phyloP scores from a whole-genome alignment of 1,140 invertebrate genomes.

The Popillia japonica region DNA sequence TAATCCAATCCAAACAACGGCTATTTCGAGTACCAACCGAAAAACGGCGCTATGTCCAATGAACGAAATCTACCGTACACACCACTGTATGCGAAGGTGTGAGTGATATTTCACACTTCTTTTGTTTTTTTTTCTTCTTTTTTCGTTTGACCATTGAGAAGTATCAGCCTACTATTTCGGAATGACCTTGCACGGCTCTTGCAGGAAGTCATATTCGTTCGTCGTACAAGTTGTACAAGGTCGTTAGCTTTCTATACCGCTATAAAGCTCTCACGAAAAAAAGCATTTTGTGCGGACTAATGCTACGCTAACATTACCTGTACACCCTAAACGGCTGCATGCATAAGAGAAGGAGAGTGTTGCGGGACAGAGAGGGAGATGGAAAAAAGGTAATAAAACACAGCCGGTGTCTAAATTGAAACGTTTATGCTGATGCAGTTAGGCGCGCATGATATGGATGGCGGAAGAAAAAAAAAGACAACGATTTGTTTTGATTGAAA shows the following conservation, averaged over 20 bases:
- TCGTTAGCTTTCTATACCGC: constrained; percentile 31
- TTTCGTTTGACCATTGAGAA: constrained; percentile 12
- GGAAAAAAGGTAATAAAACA: not conserved
- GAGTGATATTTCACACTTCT: constrained; percentile 18
- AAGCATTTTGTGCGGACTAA: not conserved
- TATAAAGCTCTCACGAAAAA: constrained; percentile 24
- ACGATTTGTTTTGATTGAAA: constrained; percentile 23
- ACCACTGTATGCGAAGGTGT: too few relatives aligned
- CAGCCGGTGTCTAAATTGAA: not conserved
- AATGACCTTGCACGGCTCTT: constrained; percentile 19
- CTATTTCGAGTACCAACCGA: not conserved
- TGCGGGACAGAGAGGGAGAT: not conserved
- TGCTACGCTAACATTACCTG: not conserved
- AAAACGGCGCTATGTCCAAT: not conserved
- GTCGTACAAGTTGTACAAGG: constrained; percentile 22
- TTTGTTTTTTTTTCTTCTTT: too few relatives aligned
- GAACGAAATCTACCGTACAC: not conserved
- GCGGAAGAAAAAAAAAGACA: too few relatives aligned
- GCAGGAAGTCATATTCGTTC: constrained; percentile 27
- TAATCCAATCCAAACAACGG: not conserved
- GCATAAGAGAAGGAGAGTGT: not conserved
- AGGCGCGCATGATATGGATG: constrained; percentile 13
- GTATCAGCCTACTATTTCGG: constrained; percentile 19
- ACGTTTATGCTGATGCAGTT: constrained; percentile 20
- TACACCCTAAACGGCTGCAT: too few relatives aligned